These are phyloP conservation scores for Leptogaster cylindrica DNA, from an alignment of 2,888 invertebrate genomes.

Conservation along the genomic window DNA sequence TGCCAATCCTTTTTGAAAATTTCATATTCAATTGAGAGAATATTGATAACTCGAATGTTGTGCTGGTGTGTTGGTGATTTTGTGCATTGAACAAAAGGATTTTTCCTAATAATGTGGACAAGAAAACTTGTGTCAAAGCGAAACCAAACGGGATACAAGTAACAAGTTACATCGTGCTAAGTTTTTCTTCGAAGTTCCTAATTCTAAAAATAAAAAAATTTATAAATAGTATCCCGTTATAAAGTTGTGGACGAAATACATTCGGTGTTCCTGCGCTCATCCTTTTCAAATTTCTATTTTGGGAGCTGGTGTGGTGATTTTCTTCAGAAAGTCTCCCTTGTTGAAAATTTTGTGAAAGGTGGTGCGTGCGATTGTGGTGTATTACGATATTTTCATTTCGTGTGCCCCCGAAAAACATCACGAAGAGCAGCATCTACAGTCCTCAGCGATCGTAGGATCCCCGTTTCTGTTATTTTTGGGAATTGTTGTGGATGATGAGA, in stretches of 20 bases:
- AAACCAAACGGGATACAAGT: too few species aligned
- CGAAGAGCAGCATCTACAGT: too few species aligned
- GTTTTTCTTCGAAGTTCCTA: conserved; percentile 24
- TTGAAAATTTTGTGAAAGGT: neutral
- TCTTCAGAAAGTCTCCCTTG: too few species aligned
- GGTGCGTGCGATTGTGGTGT: neutral
- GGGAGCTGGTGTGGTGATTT: conserved; percentile 5
- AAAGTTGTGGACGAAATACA: conserved; percentile 5
- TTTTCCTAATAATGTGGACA: neutral
- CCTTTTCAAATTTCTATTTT: conserved; percentile 30
- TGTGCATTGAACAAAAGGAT: neutral
- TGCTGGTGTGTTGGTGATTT: too few species aligned
- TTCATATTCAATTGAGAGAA: too few species aligned
- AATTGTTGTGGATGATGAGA: too few species aligned
- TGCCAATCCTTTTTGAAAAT: too few species aligned
- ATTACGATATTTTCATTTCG: neutral
- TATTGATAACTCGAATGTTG: too few species aligned
- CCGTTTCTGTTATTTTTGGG: too few species aligned
- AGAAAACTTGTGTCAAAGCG: neutral
- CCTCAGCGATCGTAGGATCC: too few species aligned
- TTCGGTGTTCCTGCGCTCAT: conserved; percentile 19
- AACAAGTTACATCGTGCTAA: too few species aligned
- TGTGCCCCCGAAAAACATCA: too few species aligned
- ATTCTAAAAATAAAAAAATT: conserved; percentile 38
- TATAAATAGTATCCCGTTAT: conserved; percentile 35